A percentile compares a stretch with the other conserved stretches of the same genome.
Conservation (phyloP, 2,113 vertebrate genomes). For the Crotophaga sulcirostris region DNA sequence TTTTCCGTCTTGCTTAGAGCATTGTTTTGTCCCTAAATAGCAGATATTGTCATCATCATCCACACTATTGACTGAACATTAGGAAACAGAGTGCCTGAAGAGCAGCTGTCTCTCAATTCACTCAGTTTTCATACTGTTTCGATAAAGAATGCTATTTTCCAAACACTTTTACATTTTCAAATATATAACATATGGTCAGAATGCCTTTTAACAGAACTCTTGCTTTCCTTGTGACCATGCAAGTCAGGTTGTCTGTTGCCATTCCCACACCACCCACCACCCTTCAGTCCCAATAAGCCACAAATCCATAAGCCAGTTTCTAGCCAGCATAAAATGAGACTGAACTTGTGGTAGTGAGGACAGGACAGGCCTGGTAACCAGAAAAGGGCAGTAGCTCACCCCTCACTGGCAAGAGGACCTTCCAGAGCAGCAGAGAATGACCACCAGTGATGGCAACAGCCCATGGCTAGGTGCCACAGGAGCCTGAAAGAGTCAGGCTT, state of each 20-base stretch:
- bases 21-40: not conserved
- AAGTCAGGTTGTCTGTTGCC: not conserved
- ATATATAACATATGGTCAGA: not conserved
- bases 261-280: not conserved
- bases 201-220: not conserved
- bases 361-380: not conserved
- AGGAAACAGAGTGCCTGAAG: not conserved
- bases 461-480: fast-evolving
- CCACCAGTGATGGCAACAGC: not conserved
- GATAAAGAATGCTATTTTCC: not conserved
- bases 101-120: not conserved
- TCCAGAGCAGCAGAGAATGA: not conserved
- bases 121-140: not conserved
- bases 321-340: not conserved
- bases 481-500: not conserved
- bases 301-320: not conserved
- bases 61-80: not conserved
- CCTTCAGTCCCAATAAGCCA: not conserved
- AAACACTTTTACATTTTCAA: not conserved
- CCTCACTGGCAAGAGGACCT: not conserved
- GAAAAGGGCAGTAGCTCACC: too few species aligned
- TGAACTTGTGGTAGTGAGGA: not conserved
- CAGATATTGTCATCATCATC: not conserved
- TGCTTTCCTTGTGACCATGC: not conserved
- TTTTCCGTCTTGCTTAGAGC: not conserved